Conservation (phyloP, 92 coral and sea anemone genomes). For the Nematostella vectensis region DNA sequence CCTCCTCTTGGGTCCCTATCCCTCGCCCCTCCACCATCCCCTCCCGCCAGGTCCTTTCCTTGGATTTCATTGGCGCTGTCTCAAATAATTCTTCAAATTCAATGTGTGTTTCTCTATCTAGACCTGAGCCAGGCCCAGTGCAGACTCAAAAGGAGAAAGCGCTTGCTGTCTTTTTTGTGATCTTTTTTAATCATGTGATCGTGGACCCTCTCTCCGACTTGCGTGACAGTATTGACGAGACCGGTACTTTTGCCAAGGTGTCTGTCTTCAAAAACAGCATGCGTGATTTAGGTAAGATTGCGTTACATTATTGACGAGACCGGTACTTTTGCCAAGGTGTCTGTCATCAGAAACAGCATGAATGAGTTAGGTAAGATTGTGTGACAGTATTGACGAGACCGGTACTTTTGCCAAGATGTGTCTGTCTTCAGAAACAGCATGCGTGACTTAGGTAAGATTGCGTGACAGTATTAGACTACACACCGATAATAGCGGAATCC, state of each 20-base stretch:
- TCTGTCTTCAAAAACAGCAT: constrained; percentile 19
- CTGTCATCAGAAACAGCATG: constrained; percentile 19
- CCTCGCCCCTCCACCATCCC: too few species aligned
- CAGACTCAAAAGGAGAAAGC: constrained; percentile 37
- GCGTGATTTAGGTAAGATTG: constrained; percentile 36
- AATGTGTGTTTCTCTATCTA: too few species aligned
- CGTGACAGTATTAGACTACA: constrained; percentile 6
- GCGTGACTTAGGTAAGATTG: constrained; percentile 35
- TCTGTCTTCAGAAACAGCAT: constrained; percentile 19
- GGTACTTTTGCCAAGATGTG: constrained; percentile 19
- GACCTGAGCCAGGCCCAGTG: constrained; percentile 50
- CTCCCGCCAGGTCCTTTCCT: too few species aligned
- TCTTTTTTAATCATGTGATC: constrained; percentile 55
- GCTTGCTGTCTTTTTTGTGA: constrained; percentile 48
- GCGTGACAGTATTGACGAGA: constrained; percentile 44
- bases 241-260: constrained; percentile 16
- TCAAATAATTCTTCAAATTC: too few species aligned
- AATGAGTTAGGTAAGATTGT: constrained; percentile 34
- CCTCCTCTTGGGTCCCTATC: too few species aligned
- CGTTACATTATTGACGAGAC: constrained; percentile 15
- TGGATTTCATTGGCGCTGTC: too few species aligned
- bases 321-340: constrained; percentile 15
- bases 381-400: constrained; percentile 13
- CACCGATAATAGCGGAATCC: too few species aligned
- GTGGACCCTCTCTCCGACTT: constrained; percentile 74